Conservation (phyloP, 1,140 invertebrate genomes). For the Ridgeia piscesae region DNA sequence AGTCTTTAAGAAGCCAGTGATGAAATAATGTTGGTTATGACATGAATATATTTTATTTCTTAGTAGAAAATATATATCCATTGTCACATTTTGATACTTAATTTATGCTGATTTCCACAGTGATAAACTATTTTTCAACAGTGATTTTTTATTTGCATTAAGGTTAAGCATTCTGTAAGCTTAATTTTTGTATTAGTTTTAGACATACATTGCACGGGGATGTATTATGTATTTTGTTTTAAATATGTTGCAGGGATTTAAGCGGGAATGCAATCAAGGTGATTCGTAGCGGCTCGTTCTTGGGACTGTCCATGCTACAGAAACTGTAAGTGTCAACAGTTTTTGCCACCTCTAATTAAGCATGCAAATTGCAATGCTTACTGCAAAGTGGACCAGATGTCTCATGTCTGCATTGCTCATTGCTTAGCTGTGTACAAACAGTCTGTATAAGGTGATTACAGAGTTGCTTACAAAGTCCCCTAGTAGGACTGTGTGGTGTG, state of each 20-base stretch:
- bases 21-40: neutral
- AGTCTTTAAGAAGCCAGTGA: neutral
- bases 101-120: too few species aligned
- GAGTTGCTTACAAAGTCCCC: neutral
- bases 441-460: too few species aligned
- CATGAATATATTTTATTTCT: neutral
- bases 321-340: neutral
- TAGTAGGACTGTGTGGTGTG: neutral
- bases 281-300: neutral
- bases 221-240: neutral
- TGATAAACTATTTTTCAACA: too few species aligned
- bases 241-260: neutral
- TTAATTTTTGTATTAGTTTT: too few species aligned
- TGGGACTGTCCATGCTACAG: neutral
- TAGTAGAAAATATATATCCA: neutral
- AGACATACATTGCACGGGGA: neutral
- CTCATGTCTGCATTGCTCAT: neutral
- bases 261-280: neutral
- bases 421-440: neutral
- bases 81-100: too few species aligned
- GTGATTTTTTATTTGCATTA: too few species aligned
- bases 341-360: neutral
- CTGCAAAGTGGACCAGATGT: neutral
- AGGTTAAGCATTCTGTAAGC: too few species aligned
- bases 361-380: neutral